A percentile compares a stretch with the other conserved stretches of the same genome.
Conservation (phyloP, 2,113 vertebrate species). For the Mormoops blainvillei region DNA sequence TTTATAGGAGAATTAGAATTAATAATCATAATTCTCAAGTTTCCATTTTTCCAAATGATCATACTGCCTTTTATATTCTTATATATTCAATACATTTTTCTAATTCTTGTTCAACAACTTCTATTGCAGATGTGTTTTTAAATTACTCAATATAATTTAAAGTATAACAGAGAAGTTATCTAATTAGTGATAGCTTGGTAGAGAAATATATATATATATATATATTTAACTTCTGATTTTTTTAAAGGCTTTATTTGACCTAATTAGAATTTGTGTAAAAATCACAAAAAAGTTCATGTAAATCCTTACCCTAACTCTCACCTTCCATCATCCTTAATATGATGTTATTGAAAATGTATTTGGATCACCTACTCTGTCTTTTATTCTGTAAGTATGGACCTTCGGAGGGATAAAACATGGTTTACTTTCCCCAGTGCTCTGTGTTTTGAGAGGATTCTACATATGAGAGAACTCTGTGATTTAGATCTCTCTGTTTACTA, state of each 20-base stretch:
- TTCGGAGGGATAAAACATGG: not conserved
- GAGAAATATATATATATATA: not conserved
- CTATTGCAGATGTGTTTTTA: not conserved
- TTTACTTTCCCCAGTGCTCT: not conserved
- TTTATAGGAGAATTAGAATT: not conserved
- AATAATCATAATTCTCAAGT: not conserved
- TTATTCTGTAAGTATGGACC: not conserved
- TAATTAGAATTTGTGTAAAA: too few relatives aligned
- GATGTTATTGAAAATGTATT: not conserved
- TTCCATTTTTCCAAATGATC: not conserved
- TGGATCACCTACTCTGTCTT: not conserved
- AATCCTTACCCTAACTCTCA: not conserved
- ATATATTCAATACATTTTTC: not conserved
- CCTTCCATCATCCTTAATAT: not conserved
- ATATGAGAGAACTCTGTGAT: not conserved
- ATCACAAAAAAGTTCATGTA: too few relatives aligned
- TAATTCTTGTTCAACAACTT: not conserved
- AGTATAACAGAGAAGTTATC: too few relatives aligned
- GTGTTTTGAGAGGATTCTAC: not conserved
- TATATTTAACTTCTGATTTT: not conserved
- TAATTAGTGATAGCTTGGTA: not conserved
- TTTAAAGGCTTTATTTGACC: too few relatives aligned
- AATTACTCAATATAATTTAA: constrained; percentile 37
- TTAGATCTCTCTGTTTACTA: not conserved
- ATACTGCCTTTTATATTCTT: not conserved